Base-by-base conservation (phyloP, 2,797 vertebrate species). In the Columba guinea region DNA sequence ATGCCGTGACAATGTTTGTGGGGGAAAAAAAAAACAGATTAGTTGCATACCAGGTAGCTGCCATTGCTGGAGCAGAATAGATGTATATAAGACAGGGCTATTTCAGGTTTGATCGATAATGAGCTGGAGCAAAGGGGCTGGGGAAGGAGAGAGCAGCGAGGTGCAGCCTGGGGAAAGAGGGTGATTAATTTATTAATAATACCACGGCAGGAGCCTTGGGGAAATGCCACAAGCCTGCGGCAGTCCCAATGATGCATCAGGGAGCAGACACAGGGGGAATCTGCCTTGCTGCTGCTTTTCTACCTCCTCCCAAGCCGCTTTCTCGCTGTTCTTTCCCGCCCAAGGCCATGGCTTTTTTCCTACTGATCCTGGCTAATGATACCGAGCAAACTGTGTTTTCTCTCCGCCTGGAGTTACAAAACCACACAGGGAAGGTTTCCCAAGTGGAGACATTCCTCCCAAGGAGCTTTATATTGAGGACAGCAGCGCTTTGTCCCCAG, bases 1-100 rank as follows among this genome's bases (percentile, higher is more conserved):
- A 48, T 2, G 1, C 67, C 5, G 1, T 14, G 53, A 67, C 59
- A 27, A 69, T 60, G 37, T 48, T 63, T 20, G 1, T 0, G 4
- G 32, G 32, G 26, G 58, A 11, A 64, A 26, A 35, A 22, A 0
- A 24, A 48, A 48, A 23, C 34, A 41, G 70, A 14, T 10, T 13
- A 7, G 19, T 73, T 48, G 75, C 26, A 2, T 3, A 6, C 5
- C 1, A 8, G 41, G 59, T 4, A 78, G 73, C 81, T 78, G 89
- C 73, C 34, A 3, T 4, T 56, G 16, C 48, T 14, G 6, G 5
- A 68, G 93, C 74, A n/a, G 77, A 44, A 2, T 1, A 34, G 60
- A 4, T 30, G 83, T 23, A 19, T n/a, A 65, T 26, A 4, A 5
- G 41, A 3, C n/a, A 7, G 58, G 67, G 78, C 90, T 60, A 0